Base-by-base conservation (phyloP, 2,888 invertebrate genomes). In the Torymus texanus region DNA sequence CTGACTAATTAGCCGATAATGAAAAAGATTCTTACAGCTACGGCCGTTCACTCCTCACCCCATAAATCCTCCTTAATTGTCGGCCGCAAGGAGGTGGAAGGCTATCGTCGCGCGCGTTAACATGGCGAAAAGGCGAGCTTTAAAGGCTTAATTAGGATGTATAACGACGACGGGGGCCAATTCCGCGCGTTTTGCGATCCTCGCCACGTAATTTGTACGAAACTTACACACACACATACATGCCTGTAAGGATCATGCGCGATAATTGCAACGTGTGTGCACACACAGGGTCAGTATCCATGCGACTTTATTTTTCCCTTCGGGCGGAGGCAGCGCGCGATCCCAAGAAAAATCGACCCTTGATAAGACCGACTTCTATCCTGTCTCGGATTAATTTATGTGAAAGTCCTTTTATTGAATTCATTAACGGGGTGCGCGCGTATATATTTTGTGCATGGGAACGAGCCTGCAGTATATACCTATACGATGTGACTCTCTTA, bases 381-480 rank as follows among this genome's bases (percentile, higher is more conserved):
- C 24, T 2, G 14, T 12, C 41, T 53, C 29, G 29, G 72, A 76
- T 80, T 80, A 80, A 76, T 80, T 76, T 80, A 75, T 80, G 75
- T 67, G 75, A 67, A 72, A 63, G 68, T 62, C 62, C 76, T 73
- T 73, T 80, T 80, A 80, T 80, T 80, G 76, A 80, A 80, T 80
- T 80, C 80, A 76, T 80, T 80, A 80, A 76, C 61, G 71, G 61
- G n/a, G 14, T 18, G 16, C 53, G 56, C 55, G 29, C 29, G 24
- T 16, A 29, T 18, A 72, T 18, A 11, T 75, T 76, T 73, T 56
- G 74, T 74, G 8, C 41, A 41, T 41, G 80, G 73, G 80, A 80
- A 80, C 75, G 71, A 41, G 16, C 61, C 55, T 14, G 41, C 21
- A 71, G 18, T 21, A 21, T 21, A 21, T 21, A 21, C 21, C 21